Base-by-base conservation (phyloP, 2,797 vertebrate species). In the Oreortyx pictus region DNA sequence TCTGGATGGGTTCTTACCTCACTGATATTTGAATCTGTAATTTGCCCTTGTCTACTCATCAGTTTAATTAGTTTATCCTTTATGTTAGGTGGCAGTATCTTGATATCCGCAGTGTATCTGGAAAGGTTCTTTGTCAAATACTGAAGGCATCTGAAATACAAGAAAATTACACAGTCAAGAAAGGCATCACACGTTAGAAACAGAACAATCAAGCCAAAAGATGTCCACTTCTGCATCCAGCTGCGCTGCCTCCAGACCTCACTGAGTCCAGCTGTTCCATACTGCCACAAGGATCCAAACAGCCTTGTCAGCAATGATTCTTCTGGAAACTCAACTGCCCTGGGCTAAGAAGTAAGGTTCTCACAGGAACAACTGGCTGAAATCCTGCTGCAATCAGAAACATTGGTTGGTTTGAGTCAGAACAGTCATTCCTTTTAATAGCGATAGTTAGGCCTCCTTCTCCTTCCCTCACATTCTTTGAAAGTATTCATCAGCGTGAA, bases 41-140 rank as follows among this genome's bases (percentile, higher is more conserved):
- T 97, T 50, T 94, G 97, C 7, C 98, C 98, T 50, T 97, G 97
- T 7, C 89, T 71, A 65, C 98, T 98, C 98, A 98, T 98, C 67
- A 97, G 97, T 68, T 97, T 98, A 50, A 98, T 97, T 72, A 99
- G 93, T 87, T 98, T 98, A 90, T 98, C 98, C 95, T 99, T 99
- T 90, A 98, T 96, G 85, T 97, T 97, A 61, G 97, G 97, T 72
- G 98, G 98, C 81, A 98, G 92, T n/a, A 96, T 91, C 64, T 97
- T 97, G 84, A 98, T 97, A 85, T 98, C 98, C 56, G 96, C 93
- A 80, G 97, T 93, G 19, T 98, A 98, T 88, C 95, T 96, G 88
- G 98, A 97, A 82, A 98, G 96, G 75, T 97, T 97, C 96, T 96
- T 97, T 64, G 97, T 97, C 72, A 98, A 96, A 94, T 93, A 97